Evolutionary conservation across 2,888 invertebrate species (phyloP), one percentile per base, ranked within the genome.

Genomic region (Prosapia bicincta): DNA sequence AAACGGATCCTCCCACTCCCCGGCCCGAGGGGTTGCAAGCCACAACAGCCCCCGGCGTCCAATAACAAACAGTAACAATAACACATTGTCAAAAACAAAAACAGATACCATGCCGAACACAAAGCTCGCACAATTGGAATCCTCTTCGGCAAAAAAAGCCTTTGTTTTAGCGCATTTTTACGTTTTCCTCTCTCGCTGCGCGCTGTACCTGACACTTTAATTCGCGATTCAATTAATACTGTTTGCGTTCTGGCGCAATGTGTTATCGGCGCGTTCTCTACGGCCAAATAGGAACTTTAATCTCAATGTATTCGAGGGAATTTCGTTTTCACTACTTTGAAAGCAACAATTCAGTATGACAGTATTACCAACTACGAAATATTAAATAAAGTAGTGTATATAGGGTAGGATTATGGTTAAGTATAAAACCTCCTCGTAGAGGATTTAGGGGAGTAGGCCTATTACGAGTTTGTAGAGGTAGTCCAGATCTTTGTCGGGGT

Each of bases 221-320:
- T 54, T 54, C 54, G 5, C 23, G 74, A 74, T 69, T 74, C 74
- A 74, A 74, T 74, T 74, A 74, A 74, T 73, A 67, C 28, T 71
- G n/a, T 38, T 26, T 68, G 26, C 38, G 43, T 32, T 71, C 20
- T 54, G 54, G 20, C 20, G 6, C 54, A 3, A 15, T 38, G 13
- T 15, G 6, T 38, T 20, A 54, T 20, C n/a, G n/a, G n/a, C n/a
- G n/a, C n/a, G n/a, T n/a, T n/a, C n/a, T n/a, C n/a, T n/a, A n/a
- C n/a, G n/a, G n/a, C n/a, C n/a, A n/a, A n/a, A n/a, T n/a, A n/a
- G n/a, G n/a, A n/a, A n/a, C n/a, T n/a, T n/a, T n/a, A n/a, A n/a
- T n/a, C n/a, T n/a, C n/a, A n/a, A n/a, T n/a, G n/a, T n/a, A n/a
- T n/a, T n/a, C n/a, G n/a, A n/a, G n/a, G n/a, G n/a, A n/a, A n/a